Evolutionary conservation across 1,140 invertebrate genomes (phyloP), one percentile per base, ranked within the genome.

Genomic region (Muscidifurax raptorellus): DNA sequence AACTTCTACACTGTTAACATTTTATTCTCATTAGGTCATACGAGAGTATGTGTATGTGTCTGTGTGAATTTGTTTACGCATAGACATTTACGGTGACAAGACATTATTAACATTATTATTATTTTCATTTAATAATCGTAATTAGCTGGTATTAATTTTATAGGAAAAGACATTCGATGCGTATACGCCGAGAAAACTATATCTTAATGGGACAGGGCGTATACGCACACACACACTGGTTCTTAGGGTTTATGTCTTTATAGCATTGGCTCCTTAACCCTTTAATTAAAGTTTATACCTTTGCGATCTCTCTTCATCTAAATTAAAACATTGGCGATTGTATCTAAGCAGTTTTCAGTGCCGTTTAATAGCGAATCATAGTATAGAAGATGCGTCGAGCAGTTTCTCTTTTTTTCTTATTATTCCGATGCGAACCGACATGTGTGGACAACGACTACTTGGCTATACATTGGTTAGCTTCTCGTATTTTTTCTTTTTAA

Each of bases 61-160:
- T 59, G 3, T 18, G 4, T 36, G 27, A 78, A 71, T 32, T 74
- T 80, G 18, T 78, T 78, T 79, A 84, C 44, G 76, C 27, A 40
- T 84, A 84, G 67, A 84, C 76, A 84, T 84, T 84, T 52, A 84
- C n/a, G 67, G n/a, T 84, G 69, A 84, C 76, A 79, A 84, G 75
- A 78, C 36, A 47, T 78, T 78, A 78, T 25, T n/a, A n/a, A n/a
- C n/a, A n/a, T n/a, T 30, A 59, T n/a, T 59, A 52, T 59, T 22
- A 22, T 59, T 22, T 59, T 18, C 2, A 4, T 59, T 59, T 47
- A 67, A 77, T 76, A 78, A 84, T 79, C 59, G 0, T 83, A 79
- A 84, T 27, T 59, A 79, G 59, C 30, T 79, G 76, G 44, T 78
- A 64, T 25, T 76, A 52, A 84, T 40, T 84, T 79, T 72, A 72